Percentiles rank a stretch among this genome's conserved stretches.
Conservation (phyloP, 2,797 vertebrate genomes). For the Cyclopterus lumpus region DNA sequence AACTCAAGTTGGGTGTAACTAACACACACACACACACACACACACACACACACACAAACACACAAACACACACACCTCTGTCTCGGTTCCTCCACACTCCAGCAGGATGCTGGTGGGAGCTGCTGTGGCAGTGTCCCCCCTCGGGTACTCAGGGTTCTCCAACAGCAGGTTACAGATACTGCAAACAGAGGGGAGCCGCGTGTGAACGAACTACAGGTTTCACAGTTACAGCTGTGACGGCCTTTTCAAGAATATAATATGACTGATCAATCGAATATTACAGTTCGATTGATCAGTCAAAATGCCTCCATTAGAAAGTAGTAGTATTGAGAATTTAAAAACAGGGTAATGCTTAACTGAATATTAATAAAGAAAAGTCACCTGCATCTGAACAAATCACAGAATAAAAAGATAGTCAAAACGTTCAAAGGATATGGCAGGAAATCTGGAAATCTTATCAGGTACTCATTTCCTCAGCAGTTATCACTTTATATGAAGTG, state of each 20-base stretch:
- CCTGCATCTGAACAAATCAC: neutral
- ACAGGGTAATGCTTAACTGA: neutral
- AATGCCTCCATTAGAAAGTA: neutral
- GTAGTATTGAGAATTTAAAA: neutral
- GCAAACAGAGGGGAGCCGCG: slow-evolving; percentile 51
- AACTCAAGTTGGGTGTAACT: neutral
- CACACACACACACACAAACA: neutral
- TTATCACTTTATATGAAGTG: neutral
- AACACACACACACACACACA: no score
- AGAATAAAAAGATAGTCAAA: neutral
- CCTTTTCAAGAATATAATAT: no score
- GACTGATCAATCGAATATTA: no score
- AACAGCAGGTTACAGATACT: slow-evolving; percentile 97
- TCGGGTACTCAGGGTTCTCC: slow-evolving; percentile 94
- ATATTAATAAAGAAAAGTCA: neutral
- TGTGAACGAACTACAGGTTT: no score
- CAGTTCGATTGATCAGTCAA: neutral
- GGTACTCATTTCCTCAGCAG: neutral
- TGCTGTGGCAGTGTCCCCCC: slow-evolving; percentile 86
- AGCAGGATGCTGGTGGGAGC: slow-evolving; percentile 92
- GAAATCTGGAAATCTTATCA: neutral
- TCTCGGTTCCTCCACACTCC: slow-evolving; percentile 88
- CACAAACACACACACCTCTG: slow-evolving; percentile 83
- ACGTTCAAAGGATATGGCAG: neutral
- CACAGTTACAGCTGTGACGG: neutral